Conservation (phyloP, 2,113 vertebrate genomes). For the Anarhynchus alexandrinus region DNA sequence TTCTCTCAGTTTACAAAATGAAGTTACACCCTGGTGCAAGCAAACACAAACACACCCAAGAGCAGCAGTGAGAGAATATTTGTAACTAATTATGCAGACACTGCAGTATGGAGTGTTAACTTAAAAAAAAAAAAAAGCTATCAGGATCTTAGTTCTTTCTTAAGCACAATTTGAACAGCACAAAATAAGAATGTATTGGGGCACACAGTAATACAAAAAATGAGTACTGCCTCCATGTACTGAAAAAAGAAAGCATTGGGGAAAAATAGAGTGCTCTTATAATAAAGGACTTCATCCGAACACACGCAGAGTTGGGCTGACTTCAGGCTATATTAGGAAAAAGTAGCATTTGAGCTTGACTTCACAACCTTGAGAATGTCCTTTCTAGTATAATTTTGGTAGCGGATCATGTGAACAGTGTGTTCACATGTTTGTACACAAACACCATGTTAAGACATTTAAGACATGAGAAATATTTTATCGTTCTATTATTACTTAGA, state of each 20-base stretch:
- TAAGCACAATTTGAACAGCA: neutral
- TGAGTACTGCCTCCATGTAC: neutral
- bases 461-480: neutral
- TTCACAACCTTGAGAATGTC: conserved; percentile 43
- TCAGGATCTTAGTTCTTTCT: neutral
- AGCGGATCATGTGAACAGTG: conserved; percentile 23
- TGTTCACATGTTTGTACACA: conserved; percentile 6
- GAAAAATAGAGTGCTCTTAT: neutral
- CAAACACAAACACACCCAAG: neutral
- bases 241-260: neutral
- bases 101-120: neutral
- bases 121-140: neutral
- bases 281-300: neutral
- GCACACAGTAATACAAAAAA: neutral
- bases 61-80: neutral
- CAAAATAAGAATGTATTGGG: neutral
- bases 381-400: conserved; percentile 34
- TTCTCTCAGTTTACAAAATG: neutral
- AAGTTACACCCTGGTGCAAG: neutral
- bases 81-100: neutral
- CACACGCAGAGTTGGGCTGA: neutral
- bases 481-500: neutral
- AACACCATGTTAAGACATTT: neutral
- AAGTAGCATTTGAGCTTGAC: neutral
- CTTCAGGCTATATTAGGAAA: neutral